Evolutionary conservation across 2,113 vertebrate species (phyloP).

Genomic region (Equus przewalskii): DNA sequence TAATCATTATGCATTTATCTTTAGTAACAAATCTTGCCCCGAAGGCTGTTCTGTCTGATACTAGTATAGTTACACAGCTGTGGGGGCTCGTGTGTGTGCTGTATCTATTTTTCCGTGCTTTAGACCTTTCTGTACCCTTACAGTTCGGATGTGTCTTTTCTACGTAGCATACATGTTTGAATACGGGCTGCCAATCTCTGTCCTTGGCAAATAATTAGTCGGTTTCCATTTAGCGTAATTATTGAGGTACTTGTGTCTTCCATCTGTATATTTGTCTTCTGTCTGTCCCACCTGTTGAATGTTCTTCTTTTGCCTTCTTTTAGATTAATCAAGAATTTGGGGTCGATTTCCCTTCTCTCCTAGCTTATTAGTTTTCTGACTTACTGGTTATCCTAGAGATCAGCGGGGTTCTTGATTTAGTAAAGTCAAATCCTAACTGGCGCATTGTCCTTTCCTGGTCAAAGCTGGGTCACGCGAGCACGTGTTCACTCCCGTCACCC

Average conservation of each 20-base stretch:
- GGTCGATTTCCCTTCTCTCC: neutral
- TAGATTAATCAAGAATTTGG: too few relatives aligned
- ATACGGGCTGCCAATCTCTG: neutral
- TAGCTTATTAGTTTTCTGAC: neutral
- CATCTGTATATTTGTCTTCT: neutral
- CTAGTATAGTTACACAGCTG: too few relatives aligned
- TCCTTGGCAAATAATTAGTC: too few relatives aligned
- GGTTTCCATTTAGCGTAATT: neutral
- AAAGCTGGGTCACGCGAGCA: neutral
- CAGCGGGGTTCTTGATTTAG: neutral
- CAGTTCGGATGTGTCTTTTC: too few relatives aligned
- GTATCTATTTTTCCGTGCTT: neutral
- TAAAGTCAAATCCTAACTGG: neutral
- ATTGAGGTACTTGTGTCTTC: too few relatives aligned
- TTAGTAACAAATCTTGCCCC: too few relatives aligned
- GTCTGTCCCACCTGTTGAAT: neutral
- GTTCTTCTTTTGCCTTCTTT: neutral
- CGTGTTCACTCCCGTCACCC: neutral
- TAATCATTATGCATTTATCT: neutral
- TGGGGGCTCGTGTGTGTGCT: neutral
- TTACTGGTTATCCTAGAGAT: neutral
- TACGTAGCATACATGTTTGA: accelerated
- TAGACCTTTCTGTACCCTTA: neutral
- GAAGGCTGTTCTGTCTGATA: accelerated
- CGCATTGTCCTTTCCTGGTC: neutral